Evolutionary conservation across 2,888 invertebrate species (phyloP).

Genomic region (Boloria selene): DNA sequence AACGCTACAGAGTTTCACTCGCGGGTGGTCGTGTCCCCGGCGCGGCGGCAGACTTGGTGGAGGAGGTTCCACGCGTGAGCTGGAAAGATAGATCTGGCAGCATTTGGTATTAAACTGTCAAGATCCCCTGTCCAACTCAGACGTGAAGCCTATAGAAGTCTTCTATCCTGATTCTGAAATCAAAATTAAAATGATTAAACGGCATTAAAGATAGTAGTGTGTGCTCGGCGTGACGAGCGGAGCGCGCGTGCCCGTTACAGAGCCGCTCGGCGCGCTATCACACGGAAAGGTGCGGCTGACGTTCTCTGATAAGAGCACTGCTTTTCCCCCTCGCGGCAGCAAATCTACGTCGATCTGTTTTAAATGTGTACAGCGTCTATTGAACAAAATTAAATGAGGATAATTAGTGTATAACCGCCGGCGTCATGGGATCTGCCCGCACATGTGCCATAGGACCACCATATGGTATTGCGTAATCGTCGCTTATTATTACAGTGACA

Average conservation of each 20-base stretch:
- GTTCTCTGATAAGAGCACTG: slow-evolving; percentile 76
- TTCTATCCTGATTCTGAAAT: slow-evolving; percentile 52
- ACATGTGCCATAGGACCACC: slow-evolving; percentile 69
- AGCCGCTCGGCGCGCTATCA: slow-evolving; percentile 70
- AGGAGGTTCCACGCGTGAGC: slow-evolving; percentile 75
- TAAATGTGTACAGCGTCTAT: slow-evolving; percentile 56
- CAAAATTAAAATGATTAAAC: slow-evolving; percentile 50
- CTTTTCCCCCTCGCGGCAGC: slow-evolving; percentile 75
- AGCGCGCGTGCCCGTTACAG: slow-evolving; percentile 62
- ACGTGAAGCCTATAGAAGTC: slow-evolving; percentile 61
- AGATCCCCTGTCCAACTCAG: slow-evolving; percentile 83
- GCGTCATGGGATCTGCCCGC: slow-evolving; percentile 54
- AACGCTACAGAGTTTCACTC: slow-evolving; percentile 50
- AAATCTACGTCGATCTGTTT: slow-evolving; percentile 60
- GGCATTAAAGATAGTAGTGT: slow-evolving; percentile 47
- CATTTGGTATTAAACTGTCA: slow-evolving; percentile 72
- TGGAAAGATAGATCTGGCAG: slow-evolving; percentile 84
- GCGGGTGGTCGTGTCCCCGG: background rate
- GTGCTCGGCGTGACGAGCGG: slow-evolving; percentile 65
- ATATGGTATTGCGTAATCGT: slow-evolving; percentile 74
- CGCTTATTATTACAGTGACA: slow-evolving; percentile 45
- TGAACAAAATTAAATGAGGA: slow-evolving; percentile 50
- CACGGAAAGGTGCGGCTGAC: slow-evolving; percentile 77
- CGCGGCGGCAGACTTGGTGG: slow-evolving; percentile 29
- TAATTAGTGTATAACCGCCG: slow-evolving; percentile 50